Evolutionary conservation across 2,888 invertebrate genomes (phyloP).

Genomic region (Troides helena): DNA sequence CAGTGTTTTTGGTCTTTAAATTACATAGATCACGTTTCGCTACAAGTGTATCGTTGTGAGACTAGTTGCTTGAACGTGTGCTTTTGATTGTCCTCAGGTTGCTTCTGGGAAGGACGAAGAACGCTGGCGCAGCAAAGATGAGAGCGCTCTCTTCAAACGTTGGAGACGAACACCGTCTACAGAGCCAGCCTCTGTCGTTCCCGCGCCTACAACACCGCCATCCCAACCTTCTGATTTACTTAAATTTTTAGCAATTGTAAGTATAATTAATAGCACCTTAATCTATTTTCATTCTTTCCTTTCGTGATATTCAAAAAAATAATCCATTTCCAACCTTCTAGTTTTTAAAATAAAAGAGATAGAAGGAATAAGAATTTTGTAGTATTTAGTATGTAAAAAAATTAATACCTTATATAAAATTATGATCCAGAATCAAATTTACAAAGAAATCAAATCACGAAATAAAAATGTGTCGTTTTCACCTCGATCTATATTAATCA

Average conservation of each 20-base stretch:
- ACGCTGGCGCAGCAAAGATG: conserved; percentile 72
- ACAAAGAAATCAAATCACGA: conserved; percentile 7
- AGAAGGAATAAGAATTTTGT: no score
- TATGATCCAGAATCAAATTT: not conserved
- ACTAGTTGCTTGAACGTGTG: conserved; percentile 61
- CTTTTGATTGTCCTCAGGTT: conserved; percentile 74
- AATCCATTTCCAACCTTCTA: not conserved
- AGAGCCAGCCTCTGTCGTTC: conserved; percentile 48
- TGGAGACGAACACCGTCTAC: conserved; percentile 65
- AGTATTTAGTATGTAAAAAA: no score
- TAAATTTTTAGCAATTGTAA: conserved; percentile 90
- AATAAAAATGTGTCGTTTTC: conserved; percentile 1
- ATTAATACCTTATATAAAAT: no score
- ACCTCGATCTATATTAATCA: conserved; percentile 14
- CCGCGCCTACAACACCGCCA: conserved; percentile 45
- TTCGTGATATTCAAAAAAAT: not conserved
- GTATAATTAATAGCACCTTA: conserved; percentile 52
- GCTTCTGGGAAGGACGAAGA: conserved; percentile 76
- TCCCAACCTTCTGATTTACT: conserved; percentile 77
- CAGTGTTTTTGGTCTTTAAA: conserved; percentile 43
- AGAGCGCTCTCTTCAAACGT: conserved; percentile 70
- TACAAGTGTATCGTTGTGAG: conserved; percentile 45
- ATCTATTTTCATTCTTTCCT: not conserved
- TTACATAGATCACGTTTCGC: conserved; percentile 33
- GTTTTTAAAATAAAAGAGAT: no score